These are phyloP conservation scores for Delphinus delphis DNA, from an alignment of 2,113 vertebrate genomes.

Conservation along the genomic window DNA sequence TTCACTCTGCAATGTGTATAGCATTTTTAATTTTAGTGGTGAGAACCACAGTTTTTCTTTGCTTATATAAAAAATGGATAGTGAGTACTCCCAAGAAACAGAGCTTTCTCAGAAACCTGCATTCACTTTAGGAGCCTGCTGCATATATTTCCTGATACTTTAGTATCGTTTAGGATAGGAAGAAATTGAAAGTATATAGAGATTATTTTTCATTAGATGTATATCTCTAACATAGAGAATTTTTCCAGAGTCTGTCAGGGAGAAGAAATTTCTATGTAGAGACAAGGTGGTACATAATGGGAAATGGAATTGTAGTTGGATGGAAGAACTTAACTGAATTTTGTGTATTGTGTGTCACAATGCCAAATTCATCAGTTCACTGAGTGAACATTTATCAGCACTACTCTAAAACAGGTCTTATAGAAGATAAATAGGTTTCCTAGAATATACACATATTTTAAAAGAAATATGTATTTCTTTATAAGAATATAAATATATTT, in stretches of 20 bases:
- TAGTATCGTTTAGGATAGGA: background rate
- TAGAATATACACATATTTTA: background rate
- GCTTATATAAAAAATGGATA: background rate
- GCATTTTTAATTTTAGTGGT: constrained; percentile 49
- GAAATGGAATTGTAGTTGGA: background rate
- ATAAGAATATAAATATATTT: background rate
- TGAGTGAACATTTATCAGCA: background rate
- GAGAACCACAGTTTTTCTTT: constrained; percentile 1
- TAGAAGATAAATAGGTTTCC: background rate
- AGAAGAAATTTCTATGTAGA: background rate
- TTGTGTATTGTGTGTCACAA: background rate
- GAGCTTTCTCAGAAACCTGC: background rate
- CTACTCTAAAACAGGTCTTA: background rate
- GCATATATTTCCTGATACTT: background rate
- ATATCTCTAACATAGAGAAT: background rate
- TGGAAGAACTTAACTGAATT: background rate
- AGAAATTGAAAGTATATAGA: background rate
- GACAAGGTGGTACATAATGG: background rate
- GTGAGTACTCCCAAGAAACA: background rate
- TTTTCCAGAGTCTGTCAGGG: background rate
- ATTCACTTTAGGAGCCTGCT: background rate
- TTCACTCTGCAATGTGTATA: background rate
- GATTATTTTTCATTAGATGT: background rate
- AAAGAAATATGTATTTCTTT: background rate
- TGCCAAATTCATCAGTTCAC: background rate